Percentiles rank a stretch among this genome's conserved stretches.
Evolutionary conservation across 64 coral and sea anemone genomes (phyloP).

Genomic region (Actinia equina): DNA sequence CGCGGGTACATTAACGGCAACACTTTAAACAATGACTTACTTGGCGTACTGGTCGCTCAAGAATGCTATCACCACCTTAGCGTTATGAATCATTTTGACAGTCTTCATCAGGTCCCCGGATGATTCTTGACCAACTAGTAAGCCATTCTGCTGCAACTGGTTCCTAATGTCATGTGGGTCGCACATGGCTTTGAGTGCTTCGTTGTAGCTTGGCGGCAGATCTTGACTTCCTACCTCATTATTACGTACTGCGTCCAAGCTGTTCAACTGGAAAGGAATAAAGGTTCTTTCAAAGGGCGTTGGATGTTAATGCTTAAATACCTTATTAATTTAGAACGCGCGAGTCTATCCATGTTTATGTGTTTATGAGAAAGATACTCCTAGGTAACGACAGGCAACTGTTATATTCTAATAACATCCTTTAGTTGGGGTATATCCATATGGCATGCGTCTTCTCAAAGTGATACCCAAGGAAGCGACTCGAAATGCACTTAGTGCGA

Average conservation of each 20-base stretch:
- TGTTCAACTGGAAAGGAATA: conserved; percentile 48
- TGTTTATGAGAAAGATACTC: too few relatives aligned
- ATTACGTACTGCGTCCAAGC: conserved; percentile 57
- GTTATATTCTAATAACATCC: too few relatives aligned
- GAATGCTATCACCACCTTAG: conserved; percentile 91
- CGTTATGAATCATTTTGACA: conserved; percentile 65
- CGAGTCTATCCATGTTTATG: too few relatives aligned
- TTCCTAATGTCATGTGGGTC: conserved; percentile 74
- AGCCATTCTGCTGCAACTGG: conserved; percentile 47
- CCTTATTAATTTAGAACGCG: too few relatives aligned
- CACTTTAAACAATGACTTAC: conserved; percentile 5
- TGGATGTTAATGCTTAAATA: too few relatives aligned
- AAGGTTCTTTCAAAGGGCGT: background rate
- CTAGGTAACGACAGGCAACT: too few relatives aligned
- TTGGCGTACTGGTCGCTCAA: conserved; percentile 88
- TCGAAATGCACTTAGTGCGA: too few relatives aligned
- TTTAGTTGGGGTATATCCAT: too few relatives aligned
- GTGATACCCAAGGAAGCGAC: too few relatives aligned
- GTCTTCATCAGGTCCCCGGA: conserved; percentile 48
- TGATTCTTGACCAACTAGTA: conserved; percentile 40
- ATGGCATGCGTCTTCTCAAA: too few relatives aligned
- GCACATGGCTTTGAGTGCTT: conserved; percentile 51
- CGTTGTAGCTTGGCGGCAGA: conserved; percentile 65
- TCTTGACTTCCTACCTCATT: conserved; percentile 31
- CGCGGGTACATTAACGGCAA: too few relatives aligned